phyloP scores from a whole-genome alignment of 1,140 invertebrate genomes.

The Drosophila santomea region DNA sequence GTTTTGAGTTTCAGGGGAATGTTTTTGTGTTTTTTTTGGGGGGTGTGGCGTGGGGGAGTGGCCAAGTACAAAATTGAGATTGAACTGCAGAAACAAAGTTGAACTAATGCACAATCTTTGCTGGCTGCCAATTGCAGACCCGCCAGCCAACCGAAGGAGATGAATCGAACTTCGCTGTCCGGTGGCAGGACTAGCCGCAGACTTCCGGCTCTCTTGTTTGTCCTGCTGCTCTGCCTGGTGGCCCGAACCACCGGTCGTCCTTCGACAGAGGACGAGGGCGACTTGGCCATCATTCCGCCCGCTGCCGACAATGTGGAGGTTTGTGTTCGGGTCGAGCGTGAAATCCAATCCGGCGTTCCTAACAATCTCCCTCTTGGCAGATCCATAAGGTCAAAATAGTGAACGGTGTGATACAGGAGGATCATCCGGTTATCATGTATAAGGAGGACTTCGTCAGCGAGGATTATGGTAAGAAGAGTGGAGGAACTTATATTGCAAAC shows the following conservation, averaged over 20 bases:
- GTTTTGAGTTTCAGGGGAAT: constrained; percentile 10
- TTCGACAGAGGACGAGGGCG: constrained; percentile 47
- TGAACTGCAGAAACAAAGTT: constrained; percentile 62
- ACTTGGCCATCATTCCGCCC: constrained; percentile 49
- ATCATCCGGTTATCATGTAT: constrained; percentile 80
- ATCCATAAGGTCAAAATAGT: constrained; percentile 68
- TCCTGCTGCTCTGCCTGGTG: constrained; percentile 40
- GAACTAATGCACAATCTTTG: constrained; percentile 59
- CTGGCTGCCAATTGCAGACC: constrained; percentile 50
- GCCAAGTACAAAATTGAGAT: constrained; percentile 69
- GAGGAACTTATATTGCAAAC: too few relatives aligned
- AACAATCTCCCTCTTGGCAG: constrained; percentile 25
- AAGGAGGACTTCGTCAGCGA: constrained; percentile 80
- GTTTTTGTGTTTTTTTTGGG: not conserved
- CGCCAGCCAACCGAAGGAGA: constrained; percentile 49
- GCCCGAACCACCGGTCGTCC: constrained; percentile 31
- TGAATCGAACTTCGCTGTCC: constrained; percentile 52
- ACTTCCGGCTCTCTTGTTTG: constrained; percentile 42
- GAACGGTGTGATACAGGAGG: constrained; percentile 63
- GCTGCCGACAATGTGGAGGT: constrained; percentile 78
- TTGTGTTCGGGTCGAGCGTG: constrained; percentile 7
- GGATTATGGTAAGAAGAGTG: constrained; percentile 65
- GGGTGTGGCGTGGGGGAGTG: not conserved
- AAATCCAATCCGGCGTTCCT: constrained; percentile 8
- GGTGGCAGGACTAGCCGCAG: constrained; percentile 27